Evolutionary conservation across 2,797 vertebrate genomes (phyloP), one percentile per base, ranked within the genome.

Genomic region (Squalus acanthias): DNA sequence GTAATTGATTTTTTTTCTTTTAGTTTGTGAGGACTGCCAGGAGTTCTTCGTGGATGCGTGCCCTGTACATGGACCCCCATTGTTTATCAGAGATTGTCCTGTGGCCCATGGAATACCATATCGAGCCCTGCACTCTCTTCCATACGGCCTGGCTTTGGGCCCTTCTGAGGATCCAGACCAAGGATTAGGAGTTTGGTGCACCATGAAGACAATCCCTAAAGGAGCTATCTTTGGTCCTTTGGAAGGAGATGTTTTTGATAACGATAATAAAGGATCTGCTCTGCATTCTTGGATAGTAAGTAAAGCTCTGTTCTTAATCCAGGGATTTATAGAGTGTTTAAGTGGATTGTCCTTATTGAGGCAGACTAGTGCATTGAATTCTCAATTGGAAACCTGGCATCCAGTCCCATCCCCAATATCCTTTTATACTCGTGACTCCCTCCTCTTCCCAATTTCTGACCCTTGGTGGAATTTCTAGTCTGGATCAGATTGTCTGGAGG

Each of bases 201-300:
- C 15, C 79, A 20, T 82, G 13, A 82, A 82, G 39, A 82, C 79
- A 82, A 82, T 46, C 39, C 79, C 79, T 46, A 46, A 82, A 20
- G 79, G n/a, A 82, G 79, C n/a, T 82, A 17, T 82, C 79, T 82
- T 82, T 82, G 79, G 79, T 82, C 79, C 79, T 46, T 46, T 82
- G n/a, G n/a, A 39, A 82, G 76, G 76, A 17, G 76, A 39, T 39
- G 3, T 39, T 82, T 82, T 82, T 82, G 76, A 39, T 82, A 82
- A 82, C 4, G n/a, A 82, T 17, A 39, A 4, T 39, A 46, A 39
- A 82, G 76, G 76, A 82, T 82, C n/a, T 82, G 76, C 76, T 82
- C 13, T 46, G 76, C 76, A 82, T 46, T 82, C 76, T 20, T 82
- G 76, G 76, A 39, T 82, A 82, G 76, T 82, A 82, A 82, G n/a